Evolutionary conservation across 1,140 invertebrate species (phyloP), one percentile per base, ranked within the genome.

Genomic region (Drosophila ohnishii): DNA sequence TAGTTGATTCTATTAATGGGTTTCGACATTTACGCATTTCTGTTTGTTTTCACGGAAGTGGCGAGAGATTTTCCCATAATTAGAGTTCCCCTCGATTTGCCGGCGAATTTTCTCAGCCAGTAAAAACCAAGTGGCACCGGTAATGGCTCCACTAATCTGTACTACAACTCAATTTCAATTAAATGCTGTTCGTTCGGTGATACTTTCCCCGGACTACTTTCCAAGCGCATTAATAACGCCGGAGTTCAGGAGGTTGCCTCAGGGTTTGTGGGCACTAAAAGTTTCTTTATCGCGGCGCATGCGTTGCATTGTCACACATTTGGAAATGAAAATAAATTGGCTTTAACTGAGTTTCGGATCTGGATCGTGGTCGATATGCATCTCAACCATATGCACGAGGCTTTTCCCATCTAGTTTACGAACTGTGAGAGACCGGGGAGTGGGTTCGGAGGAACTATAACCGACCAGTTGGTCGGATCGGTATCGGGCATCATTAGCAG

Each of bases 301-400:
- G 83, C 83, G 83, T 87, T 67, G 79, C 73, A 80, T 88, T 88
- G 84, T 88, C 84, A 88, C 84, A 88, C 84, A 80, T 88, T 88
- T 78, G 76, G 39, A 83, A 88, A 88, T 88, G 65, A 88, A 88
- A 88, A 88, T 88, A 88, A 88, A 88, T 88, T 50, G 80, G 50
- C 72, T 83, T 87, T 59, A 71, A 61, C 60, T 61, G 63, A 75
- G 71, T 48, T 44, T 47, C 32, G 40, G 60, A 75, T 75, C n/a
- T 69, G 61, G 62, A 72, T 35, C 50, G 47, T 11, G 3, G 39
- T 47, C 51, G 39, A 59, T 58, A 40, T 76, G 53, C 72, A 72
- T 47, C 73, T 84, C 80, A 86, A 87, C 66, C 71, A 83, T 83
- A 83, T 75, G 82, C 42, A 81, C 44, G 35, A 75, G 75, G 75